A percentile compares a stretch with the other conserved stretches of the same genome.
These are phyloP conservation scores for Chymomyza amoena DNA, from an alignment of 2,888 invertebrate genomes.

Conservation along the genomic window DNA sequence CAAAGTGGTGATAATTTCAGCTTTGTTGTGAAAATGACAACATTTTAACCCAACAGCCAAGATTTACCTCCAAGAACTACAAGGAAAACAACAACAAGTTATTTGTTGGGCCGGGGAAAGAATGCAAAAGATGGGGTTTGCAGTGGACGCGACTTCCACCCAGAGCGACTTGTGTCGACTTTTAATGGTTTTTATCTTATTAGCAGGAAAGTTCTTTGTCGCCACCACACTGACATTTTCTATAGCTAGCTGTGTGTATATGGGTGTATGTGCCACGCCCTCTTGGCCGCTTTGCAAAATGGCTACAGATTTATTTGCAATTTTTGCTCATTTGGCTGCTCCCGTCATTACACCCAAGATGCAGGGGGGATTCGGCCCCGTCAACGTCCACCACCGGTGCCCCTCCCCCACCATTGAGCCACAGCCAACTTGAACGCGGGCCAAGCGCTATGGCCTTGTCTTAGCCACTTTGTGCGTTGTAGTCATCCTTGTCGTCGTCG, in stretches of 20 bases:
- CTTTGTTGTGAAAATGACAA: conserved; percentile 75
- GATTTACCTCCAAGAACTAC: background rate
- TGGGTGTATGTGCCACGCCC: conserved; percentile 39
- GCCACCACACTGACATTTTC: conserved; percentile 36
- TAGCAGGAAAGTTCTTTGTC: conserved; percentile 74
- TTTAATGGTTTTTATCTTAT: conserved; percentile 75
- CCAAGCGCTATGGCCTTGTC: conserved; percentile 46
- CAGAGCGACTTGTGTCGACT: conserved; percentile 63
- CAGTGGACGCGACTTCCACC: conserved; percentile 56
- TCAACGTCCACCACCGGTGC: too few relatives aligned
- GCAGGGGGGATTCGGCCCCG: too few relatives aligned
- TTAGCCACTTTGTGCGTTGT: conserved; percentile 61
- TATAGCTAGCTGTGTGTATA: background rate
- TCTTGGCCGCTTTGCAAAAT: conserved; percentile 48
- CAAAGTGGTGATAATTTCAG: conserved; percentile 75
- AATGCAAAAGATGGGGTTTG: background rate
- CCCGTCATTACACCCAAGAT: background rate
- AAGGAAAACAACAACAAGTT: background rate
- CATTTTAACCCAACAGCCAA: conserved; percentile 56
- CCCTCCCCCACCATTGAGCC: background rate
- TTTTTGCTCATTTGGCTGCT: conserved; percentile 66
- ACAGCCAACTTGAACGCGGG: background rate
- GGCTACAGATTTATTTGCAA: conserved; percentile 75
- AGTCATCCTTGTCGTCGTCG: background rate
- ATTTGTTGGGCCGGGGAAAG: too few relatives aligned